Conservation (phyloP, 2,113 vertebrate species). For the Crotophaga sulcirostris region DNA sequence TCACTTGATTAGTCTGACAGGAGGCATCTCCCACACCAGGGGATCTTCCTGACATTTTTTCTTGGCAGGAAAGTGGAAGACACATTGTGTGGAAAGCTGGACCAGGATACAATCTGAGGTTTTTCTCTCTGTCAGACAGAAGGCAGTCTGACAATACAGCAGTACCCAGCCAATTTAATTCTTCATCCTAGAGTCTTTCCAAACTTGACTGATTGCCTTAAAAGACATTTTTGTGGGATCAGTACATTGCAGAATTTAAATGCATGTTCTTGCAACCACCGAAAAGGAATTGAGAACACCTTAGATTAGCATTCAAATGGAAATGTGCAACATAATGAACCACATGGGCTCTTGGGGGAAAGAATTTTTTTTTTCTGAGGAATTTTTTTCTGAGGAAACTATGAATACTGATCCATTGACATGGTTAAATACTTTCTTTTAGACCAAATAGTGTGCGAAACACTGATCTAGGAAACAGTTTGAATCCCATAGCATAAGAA, state of each 20-base stretch:
- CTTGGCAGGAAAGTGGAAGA: neutral
- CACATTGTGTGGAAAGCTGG: neutral
- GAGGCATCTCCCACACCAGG: neutral
- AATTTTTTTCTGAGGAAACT: neutral
- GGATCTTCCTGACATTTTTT: neutral
- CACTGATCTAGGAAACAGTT: neutral
- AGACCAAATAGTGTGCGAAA: neutral
- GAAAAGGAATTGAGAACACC: neutral
- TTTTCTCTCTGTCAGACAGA: neutral
- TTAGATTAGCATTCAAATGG: neutral
- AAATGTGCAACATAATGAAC: neutral
- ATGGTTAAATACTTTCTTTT: neutral
- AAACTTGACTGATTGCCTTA: neutral
- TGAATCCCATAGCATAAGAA: neutral
- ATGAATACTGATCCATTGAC: neutral
- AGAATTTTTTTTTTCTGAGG: neutral
- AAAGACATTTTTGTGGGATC: fast-evolving
- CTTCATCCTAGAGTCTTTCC: neutral
- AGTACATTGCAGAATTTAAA: neutral
- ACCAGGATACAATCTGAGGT: neutral
- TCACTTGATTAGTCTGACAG: neutral
- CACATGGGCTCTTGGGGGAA: fast-evolving
- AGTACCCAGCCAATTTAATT: neutral
- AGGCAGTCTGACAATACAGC: neutral
- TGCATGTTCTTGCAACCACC: neutral